Conservation (phyloP, 1,140 invertebrate species). For the Zaprionus ghesquierei region DNA sequence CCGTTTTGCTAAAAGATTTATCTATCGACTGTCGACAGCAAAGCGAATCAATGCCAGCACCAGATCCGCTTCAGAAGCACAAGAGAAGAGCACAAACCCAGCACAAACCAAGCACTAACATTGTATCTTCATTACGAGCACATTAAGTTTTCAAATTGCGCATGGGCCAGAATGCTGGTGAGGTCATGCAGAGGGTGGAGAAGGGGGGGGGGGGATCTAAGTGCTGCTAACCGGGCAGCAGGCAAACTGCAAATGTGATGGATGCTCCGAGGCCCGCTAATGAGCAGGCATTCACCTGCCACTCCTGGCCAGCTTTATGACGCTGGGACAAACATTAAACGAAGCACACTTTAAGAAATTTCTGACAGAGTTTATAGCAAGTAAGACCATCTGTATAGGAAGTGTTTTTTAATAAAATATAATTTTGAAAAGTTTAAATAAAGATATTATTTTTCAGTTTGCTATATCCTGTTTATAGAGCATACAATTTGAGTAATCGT, state of each 20-base stretch:
- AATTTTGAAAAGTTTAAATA: no score
- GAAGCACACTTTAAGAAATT: background rate
- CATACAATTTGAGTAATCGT: no score
- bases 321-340: background rate
- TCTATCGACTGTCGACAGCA: constrained; percentile 34
- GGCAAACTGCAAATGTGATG: background rate
- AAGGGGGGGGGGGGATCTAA: background rate
- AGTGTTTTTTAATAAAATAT: no score
- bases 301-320: background rate
- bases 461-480: no score
- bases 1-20: constrained; percentile 61
- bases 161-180: background rate
- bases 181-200: no score
- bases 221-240: background rate
- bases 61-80: background rate
- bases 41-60: constrained; percentile 27
- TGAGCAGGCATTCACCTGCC: constrained; percentile 2
- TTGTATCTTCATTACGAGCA: constrained; percentile 41
- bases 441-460: no score
- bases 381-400: no score
- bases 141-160: constrained; percentile 19
- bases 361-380: no score
- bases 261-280: background rate
- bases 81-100: background rate
- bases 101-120: constrained; percentile 14